Base-by-base conservation (phyloP, 2,888 invertebrate genomes). In the Drosophila diplacantha region DNA sequence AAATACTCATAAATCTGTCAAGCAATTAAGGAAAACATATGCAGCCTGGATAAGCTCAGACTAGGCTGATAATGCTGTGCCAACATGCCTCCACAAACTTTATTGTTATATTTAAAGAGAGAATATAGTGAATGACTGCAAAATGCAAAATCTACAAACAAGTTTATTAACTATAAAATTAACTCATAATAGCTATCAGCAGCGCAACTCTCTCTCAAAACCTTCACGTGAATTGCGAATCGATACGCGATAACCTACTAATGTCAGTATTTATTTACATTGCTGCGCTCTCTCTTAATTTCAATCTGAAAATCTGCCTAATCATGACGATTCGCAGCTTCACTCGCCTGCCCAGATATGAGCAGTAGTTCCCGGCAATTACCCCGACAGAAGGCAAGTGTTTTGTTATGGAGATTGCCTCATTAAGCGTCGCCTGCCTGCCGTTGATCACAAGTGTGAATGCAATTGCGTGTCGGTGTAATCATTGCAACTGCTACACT, bases 371-470 rank as follows among this genome's bases (percentile, higher is more conserved):
- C 37, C 18, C 24, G 58, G 35, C 43, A 59, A 59, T 59, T 59
- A 44, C 58, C 43, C 18, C 18, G 14, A 5, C 57, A 54, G 56
- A 26, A 55, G 24, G 11, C 57, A 26, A 56, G 22, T 56, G 37
- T 18, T 46, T 58, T 59, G 44, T 59, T 58, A 46, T 46, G 59
- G 58, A 59, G 58, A 59, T 58, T 38, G 58, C 18, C 31, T 9
- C 32, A 46, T 16, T 24, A 32, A 44, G 51, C n/a, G 26, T 18
- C 29, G 16, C 53, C 34, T n/a, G 47, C n/a, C 12, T 20, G 18
- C 11, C 49, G 26, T 34, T 59, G 11, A 16, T 43, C 41, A 18
- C 35, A 32, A 31, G 38, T 39, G 38, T 6, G 16, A 29, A 16
- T 62, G 52, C 29, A 52, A 34, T 63, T 35, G 46, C 63, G 46